Conservation (phyloP, 2,888 invertebrate species). For the Andrena dorsata region DNA sequence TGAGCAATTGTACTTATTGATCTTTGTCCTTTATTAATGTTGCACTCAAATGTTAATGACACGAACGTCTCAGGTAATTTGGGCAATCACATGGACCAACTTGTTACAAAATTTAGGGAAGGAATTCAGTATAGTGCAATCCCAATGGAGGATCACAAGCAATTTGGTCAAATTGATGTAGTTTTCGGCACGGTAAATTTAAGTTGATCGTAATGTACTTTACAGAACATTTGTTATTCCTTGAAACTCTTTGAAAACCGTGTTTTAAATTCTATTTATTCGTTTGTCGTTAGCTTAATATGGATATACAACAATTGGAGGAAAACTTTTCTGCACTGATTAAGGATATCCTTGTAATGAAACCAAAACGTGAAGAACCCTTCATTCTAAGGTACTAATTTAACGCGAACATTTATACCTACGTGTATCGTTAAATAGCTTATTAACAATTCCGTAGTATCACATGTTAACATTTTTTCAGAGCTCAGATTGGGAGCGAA, state of each 20-base stretch:
- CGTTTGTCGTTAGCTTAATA: conserved; percentile 88
- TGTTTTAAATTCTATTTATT: conserved; percentile 17
- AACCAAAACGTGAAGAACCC: conserved; percentile 89
- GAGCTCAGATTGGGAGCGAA: conserved; percentile 88
- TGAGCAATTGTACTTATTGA: conserved; percentile 46
- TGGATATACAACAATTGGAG: conserved; percentile 90
- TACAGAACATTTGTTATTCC: not conserved
- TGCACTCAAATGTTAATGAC: conserved; percentile 1
- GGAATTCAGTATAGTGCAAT: conserved; percentile 90
- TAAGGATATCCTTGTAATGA: conserved; percentile 88
- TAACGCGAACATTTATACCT: not conserved
- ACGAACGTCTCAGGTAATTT: conserved; percentile 87
- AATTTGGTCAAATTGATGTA: conserved; percentile 89
- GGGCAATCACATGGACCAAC: conserved; percentile 87
- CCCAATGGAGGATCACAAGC: conserved; percentile 90
- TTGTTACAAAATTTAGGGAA: conserved; percentile 89
- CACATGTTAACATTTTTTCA: conserved; percentile 75
- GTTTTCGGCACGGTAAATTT: conserved; percentile 89
- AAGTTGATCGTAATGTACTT: not conserved
- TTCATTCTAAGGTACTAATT: conserved; percentile 89
- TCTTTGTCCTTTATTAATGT: not conserved
- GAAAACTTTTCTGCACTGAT: conserved; percentile 90
- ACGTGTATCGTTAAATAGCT: not conserved
- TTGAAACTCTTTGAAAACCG: not conserved
- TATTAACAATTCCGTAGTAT: not conserved